Evolutionary conservation across 2,888 invertebrate genomes (phyloP), one percentile per base, ranked within the genome.

Genomic region (Pimpla rufipes): DNA sequence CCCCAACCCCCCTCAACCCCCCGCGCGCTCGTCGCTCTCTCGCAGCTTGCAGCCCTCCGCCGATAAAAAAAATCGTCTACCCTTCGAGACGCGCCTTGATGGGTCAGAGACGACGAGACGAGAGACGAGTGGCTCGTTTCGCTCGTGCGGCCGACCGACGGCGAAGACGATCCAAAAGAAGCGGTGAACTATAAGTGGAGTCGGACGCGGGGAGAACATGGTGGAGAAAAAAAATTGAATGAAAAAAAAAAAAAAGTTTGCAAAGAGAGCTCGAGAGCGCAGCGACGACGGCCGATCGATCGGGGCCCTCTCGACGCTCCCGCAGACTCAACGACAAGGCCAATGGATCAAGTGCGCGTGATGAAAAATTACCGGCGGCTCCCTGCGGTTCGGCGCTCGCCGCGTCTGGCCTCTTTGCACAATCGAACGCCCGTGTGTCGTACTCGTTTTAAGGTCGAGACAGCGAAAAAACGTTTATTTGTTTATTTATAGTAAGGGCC

Each of bases 301-400:
- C 73, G 62, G 35, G 29, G 29, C 29, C 5, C 29, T 29, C 40
- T 50, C 62, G 47, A 37, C 35, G 45, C 62, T 21, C 35, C 7
- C 73, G 11, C 59, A 59, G 29, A 42, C 29, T 35, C 59, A 37
- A 62, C 62, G 62, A 37, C 23, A 18, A 37, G 62, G 47, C 73
- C 73, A 74, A 74, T 74, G 73, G 73, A 74, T 78, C 70, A 62
- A 70, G 70, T 59, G 62, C 62, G 70, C 70, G 52, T 52, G 78
- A 78, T 70, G 78, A 78, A 78, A 78, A 78, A 78, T 78, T 78
- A 62, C 40, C 23, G 62, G 47, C n/a, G n/a, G n/a, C 45, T 16
- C 18, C 45, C 21, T 21, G 62, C 62, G 70, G 70, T 70, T 23
- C 47, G 47, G 18, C 62, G 73, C 35, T 45, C 21, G 8, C 42